Base-by-base conservation (phyloP, 1,140 invertebrate genomes). In the Drosophila insularis region DNA sequence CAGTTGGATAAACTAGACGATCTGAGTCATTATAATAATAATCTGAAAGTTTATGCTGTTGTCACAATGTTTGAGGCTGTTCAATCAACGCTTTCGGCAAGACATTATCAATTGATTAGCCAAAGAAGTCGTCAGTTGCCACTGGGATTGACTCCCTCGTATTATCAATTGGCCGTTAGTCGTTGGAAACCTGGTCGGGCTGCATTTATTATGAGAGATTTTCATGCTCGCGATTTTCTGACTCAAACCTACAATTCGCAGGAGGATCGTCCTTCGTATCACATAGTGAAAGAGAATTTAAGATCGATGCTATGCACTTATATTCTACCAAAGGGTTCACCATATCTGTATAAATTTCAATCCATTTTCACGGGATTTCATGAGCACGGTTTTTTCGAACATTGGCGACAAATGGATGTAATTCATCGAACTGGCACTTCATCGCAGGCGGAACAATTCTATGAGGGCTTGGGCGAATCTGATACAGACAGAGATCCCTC, bases 251-350 rank as follows among this genome's bases (percentile, higher is more conserved):
- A 76, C 43, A 79, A 90, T 32, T 17, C 65, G 0, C 72, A 79
- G 13, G 63, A 43, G 5, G 78, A 65, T 23, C 78, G 90, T 13
- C 84, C 90, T 14, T 14, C 74, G 7, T 91, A 79, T 56, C 90
- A 91, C 21, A 86, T 91, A 19, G 87, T 91, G 31, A 85, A 86
- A 53, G 72, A 91, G 32, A 86, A 89, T 68, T 66, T 91, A 3
- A 63, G 81, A 10, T 89, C 90, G 4, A 73, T 91, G 78, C 68
- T 79, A 0, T 69, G 74, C 14, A 91, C 90, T 2, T 91, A 91
- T 19, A 78, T 91, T 0, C 13, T 91, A 13, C 80, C 86, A 0
- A 31, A 67, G 1, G 90, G 90, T 8, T 91, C 90, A 0, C 90
- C 90, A 0, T 91, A 81, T n/a, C 65, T 73, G 4, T 69, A 91